Conservation (phyloP, 2,113 vertebrate genomes). For the Gila orcuttii region DNA sequence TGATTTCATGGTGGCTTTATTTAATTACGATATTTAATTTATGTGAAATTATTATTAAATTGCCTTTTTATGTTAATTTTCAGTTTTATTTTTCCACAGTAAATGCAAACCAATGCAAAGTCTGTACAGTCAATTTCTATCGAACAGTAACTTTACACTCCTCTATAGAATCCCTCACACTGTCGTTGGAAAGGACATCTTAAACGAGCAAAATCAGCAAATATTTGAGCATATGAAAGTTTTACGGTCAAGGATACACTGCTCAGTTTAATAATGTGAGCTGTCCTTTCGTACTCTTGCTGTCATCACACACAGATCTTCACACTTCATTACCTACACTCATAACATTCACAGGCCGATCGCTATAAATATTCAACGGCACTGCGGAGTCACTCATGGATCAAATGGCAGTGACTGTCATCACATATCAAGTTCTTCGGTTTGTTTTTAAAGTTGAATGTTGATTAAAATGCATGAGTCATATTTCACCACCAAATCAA, state of each 20-base stretch:
- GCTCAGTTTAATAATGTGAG: background rate
- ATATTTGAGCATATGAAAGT: background rate
- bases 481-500: background rate
- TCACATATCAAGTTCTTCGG: background rate
- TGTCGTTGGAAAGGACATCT: background rate
- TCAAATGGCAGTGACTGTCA: constrained; percentile 31
- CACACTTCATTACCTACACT: constrained; percentile 50
- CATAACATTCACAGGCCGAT: constrained; percentile 4
- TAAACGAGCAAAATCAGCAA: background rate
- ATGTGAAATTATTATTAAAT: background rate
- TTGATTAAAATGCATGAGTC: background rate
- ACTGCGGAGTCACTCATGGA: constrained; percentile 7
- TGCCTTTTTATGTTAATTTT: background rate
- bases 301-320: constrained; percentile 46
- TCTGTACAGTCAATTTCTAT: background rate
- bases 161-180: background rate
- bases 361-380: constrained; percentile 45
- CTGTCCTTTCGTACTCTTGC: constrained; percentile 46
- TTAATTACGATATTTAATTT: too few relatives aligned
- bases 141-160: background rate
- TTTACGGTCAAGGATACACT: background rate
- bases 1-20: too few relatives aligned
- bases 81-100: background rate
- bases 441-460: background rate
- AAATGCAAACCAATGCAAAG: background rate